Evolutionary conservation across 2,797 vertebrate species (phyloP), one percentile per base, ranked within the genome.

Genomic region (Meriones psammophilus): DNA sequence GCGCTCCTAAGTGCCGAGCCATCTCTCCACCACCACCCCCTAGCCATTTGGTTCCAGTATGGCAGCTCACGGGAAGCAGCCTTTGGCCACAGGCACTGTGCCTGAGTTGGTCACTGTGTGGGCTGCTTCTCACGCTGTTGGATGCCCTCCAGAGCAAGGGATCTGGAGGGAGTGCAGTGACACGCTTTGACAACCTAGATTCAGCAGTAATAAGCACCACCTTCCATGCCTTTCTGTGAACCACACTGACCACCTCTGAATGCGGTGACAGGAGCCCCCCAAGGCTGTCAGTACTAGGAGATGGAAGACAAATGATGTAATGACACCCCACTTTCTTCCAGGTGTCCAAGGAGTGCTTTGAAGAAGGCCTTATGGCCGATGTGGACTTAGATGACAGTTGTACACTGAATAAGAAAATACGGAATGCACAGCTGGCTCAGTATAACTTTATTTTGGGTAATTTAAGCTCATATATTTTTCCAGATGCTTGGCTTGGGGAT

Each of bases 401-500:
- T 96, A 99, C 99, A 4, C 98, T 99, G 56, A 99, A 99, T 98
- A 99, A 99, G 99, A 99, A 99, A 98, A 99, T 99, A 78, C 98
- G 99, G 92, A 99, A 99, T 24, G 99, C 99, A 22, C 99, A 99
- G 97, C 98, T 99, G 98, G 99, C 99, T 69, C 99, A 99, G 71
- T 99, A 99, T 96, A 99, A 99, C 98, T 99, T 99, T 92, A 99
- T 99, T 96, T 98, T 99, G 39, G 99, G 99, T 99, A 98, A 99
- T 50, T 96, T 78, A 78, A 88, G 3, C 22, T 88, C 69, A 69
- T 84, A 28, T 33, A 12, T 68, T 93, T 89, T 94, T 86, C 62
- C n/a, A 90, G 78, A 78, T 80, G 54, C 18, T 62, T 62, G 1
- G n/a, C 66, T 56, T 84, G 33, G 8, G 22, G 74, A 14, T 76